Evolutionary conservation across 2,797 vertebrate species (phyloP), one percentile per base, ranked within the genome.

Genomic region (Erethizon dorsatum): DNA sequence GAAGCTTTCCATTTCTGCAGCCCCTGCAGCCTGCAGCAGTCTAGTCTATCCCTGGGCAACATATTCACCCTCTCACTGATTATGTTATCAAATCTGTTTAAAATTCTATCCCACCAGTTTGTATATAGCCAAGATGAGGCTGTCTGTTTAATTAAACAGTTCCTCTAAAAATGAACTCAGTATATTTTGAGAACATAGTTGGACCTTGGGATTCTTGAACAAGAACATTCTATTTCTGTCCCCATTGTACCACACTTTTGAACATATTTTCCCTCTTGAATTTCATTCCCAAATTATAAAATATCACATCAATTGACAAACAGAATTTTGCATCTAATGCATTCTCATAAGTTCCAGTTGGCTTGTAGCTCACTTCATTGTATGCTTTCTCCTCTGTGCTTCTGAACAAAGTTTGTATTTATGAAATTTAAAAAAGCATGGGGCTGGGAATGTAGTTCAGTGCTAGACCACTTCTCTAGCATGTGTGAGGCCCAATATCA

Each of bases 321-420:
- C 26, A 78, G 69, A 59, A 54, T 26, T 87, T 95, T 82, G 1
- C 28, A 73, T 82, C 31, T 47, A 31, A n/a, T 28, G 12, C 24
- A 24, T 84, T 87, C 57, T 97, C 31, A 2, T 61, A 78, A 61
- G 50, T 77, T 94, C 54, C 20, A 5, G 31, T 37, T 82, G 69
- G 45, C 20, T 78, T 47, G 31, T 75, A 75, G 18, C 15, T 75
- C 10, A 52, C 88, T 83, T 90, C 61, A 67, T 57, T 67, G 50
- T 26, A 31, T 1, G 59, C 73, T 82, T 91, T 71, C 45, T 96
- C 78, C 91, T 93, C 56, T 54, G 14, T 2, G 33, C 12, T 92
- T 78, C 93, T 54, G 56, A 59, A 45, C 26, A 87, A 95, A 90
- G 17, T 63, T 85, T 88, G 88, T 67, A 93, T 96, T 96, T 96